A percentile compares a stretch with the other conserved stretches of the same genome.
Evolutionary conservation across 2,797 vertebrate species (phyloP).

Genomic region (Crenichthys baileyi): DNA sequence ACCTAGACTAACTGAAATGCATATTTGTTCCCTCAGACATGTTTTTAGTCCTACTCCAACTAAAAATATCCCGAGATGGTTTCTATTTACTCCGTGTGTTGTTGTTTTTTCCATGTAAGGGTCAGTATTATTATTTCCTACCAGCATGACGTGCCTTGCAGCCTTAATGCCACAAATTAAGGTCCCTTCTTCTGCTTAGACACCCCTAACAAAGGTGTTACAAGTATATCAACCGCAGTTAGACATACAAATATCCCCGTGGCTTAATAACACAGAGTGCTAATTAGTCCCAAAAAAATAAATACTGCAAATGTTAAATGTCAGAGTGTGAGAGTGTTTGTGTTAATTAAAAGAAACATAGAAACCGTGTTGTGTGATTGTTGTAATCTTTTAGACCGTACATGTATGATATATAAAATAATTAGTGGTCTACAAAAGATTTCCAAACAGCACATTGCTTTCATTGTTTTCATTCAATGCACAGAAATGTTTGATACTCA

Average conservation of each 20-base stretch:
- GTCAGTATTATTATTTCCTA: background rate
- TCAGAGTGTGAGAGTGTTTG: background rate
- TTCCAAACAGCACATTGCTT: background rate
- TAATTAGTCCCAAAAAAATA: conserved; percentile 15
- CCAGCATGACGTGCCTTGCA: background rate
- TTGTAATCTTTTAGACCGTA: background rate
- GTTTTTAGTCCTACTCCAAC: background rate
- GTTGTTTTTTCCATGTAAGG: background rate
- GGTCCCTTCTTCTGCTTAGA: conserved; percentile 5
- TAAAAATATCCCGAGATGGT: background rate
- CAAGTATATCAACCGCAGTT: conserved; percentile 4
- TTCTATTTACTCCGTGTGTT: background rate
- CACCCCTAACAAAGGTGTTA: conserved; percentile 1
- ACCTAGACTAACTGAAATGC: background rate
- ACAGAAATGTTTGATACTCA: background rate
- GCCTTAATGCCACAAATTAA: conserved; percentile 6
- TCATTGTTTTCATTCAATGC: background rate
- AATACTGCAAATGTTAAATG: conserved; percentile 12
- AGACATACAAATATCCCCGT: conserved; percentile 1
- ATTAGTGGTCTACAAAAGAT: background rate
- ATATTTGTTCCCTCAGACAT: background rate
- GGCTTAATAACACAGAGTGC: background rate
- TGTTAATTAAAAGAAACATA: conserved; percentile 22
- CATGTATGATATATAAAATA: background rate
- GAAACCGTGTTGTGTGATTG: background rate